A percentile compares a stretch with the other conserved stretches of the same genome.
These are phyloP conservation scores for Tyto alba DNA, from an alignment of 2,113 vertebrate species.

Conservation along the genomic window DNA sequence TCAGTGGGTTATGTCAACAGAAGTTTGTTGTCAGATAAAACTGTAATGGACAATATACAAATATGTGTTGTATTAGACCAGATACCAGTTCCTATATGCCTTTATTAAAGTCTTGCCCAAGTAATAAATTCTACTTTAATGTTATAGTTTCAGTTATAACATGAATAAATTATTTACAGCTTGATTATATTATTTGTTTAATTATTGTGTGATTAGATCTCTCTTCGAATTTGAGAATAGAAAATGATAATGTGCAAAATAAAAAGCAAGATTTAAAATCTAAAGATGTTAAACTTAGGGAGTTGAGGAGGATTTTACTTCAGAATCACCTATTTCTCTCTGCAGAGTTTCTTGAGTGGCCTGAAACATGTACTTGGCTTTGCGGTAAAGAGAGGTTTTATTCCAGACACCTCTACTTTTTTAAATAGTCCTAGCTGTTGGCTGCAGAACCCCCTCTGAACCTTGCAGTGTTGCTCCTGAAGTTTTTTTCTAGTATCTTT, in stretches of 20 bases:
- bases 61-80: fast-evolving
- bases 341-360: not conserved
- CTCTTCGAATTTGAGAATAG: not conserved
- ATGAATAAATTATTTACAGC: not conserved
- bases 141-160: not conserved
- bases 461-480: not conserved
- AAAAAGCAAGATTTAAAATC: not conserved
- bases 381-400: not conserved
- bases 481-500: not conserved
- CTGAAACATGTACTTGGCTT: not conserved
- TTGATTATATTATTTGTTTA: not conserved
- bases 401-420: not conserved
- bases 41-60: not conserved
- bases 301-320: not conserved
- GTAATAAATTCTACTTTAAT: not conserved
- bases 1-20: not conserved
- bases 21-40: not conserved
- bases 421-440: not conserved
- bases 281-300: not conserved
- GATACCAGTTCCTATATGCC: not conserved
- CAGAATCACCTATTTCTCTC: not conserved
- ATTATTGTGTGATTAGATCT: not conserved
- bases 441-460: not conserved
- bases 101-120: not conserved
- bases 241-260: not conserved